phyloP scores from a whole-genome alignment of 2,113 vertebrate species.

The Coracopsis vasa region DNA sequence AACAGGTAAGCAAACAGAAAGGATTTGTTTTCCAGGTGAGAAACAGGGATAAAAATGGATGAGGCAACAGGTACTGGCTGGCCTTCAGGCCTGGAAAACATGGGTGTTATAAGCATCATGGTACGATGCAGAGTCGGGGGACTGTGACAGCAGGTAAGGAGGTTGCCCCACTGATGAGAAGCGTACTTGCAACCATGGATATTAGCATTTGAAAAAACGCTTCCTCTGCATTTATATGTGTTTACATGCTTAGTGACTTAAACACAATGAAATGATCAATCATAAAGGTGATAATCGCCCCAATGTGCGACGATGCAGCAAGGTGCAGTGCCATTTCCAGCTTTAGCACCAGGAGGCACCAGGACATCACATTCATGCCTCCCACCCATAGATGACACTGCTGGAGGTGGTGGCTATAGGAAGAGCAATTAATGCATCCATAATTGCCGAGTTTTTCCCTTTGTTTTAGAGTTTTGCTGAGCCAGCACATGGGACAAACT shows the following conservation, averaged over 20 bases:
- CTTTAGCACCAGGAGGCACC: conserved; percentile 88
- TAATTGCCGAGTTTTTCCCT: background rate
- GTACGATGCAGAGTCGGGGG: background rate
- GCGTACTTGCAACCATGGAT: background rate
- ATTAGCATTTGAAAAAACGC: background rate
- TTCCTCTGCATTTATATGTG: background rate
- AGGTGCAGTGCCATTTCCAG: conserved; percentile 79
- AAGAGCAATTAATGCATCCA: accelerated
- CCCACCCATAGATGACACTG: accelerated
- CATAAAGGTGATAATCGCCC: accelerated
- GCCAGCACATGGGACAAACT: background rate
- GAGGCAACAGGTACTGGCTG: background rate
- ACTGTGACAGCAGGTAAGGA: background rate
- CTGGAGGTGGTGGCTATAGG: accelerated
- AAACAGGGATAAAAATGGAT: background rate
- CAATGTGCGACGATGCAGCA: background rate
- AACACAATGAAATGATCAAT: background rate
- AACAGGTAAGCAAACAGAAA: background rate
- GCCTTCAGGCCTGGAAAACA: background rate
- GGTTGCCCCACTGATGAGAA: background rate
- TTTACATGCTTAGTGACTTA: background rate
- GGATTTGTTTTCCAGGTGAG: background rate
- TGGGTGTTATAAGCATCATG: accelerated
- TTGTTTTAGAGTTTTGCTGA: background rate
- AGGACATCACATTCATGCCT: conserved; percentile 17